Conservation (phyloP, 2,113 vertebrate species). For the Xenopus laevis region DNA sequence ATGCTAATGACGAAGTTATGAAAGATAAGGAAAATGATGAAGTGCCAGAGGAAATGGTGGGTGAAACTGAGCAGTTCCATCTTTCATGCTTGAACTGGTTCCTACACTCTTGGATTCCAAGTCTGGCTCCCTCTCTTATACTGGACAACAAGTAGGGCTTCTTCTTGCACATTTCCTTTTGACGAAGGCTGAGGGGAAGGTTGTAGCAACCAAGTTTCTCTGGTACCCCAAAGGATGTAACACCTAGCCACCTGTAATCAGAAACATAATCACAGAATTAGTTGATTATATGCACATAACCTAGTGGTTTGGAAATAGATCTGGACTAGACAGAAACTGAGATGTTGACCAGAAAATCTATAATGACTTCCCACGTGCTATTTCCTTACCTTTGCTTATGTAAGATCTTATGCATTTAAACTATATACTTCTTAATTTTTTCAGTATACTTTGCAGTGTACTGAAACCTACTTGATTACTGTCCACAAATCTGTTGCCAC, state of each 20-base stretch:
- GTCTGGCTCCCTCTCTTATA: constrained; percentile 80
- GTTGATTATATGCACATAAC: not conserved
- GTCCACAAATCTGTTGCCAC: too few relatives aligned
- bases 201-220: constrained; percentile 74
- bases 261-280: constrained; percentile 7
- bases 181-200: constrained; percentile 71
- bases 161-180: constrained; percentile 81
- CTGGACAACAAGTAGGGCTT: constrained; percentile 82
- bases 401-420: too few relatives aligned
- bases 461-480: too few relatives aligned
- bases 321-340: too few relatives aligned
- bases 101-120: constrained; percentile 82
- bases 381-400: too few relatives aligned
- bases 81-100: constrained; percentile 87
- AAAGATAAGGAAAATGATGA: constrained; percentile 41
- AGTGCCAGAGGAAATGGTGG: constrained; percentile 39
- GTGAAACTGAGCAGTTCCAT: constrained; percentile 81
- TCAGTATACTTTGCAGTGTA: too few relatives aligned
- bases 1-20: constrained; percentile 33
- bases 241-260: constrained; percentile 81
- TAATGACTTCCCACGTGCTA: too few relatives aligned
- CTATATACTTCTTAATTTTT: too few relatives aligned
- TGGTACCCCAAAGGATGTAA: constrained; percentile 70
- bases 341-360: too few relatives aligned
- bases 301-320: too few relatives aligned